These are phyloP conservation scores for Planococcus citri DNA, from an alignment of 1,140 invertebrate species.

Conservation along the genomic window DNA sequence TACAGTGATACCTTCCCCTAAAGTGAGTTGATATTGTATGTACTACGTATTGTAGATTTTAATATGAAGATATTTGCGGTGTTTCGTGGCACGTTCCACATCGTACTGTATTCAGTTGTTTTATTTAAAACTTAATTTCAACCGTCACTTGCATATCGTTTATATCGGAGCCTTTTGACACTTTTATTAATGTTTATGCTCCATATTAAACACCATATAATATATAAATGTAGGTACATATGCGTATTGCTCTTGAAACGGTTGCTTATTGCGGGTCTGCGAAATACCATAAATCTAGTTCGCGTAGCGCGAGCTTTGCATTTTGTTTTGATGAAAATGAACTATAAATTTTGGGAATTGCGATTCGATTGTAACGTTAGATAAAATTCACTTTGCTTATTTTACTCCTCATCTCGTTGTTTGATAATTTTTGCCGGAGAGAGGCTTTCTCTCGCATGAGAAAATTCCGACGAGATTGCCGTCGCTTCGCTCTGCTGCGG, in stretches of 20 bases:
- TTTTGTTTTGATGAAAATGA: neutral
- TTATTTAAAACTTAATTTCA: neutral
- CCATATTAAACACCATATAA: neutral
- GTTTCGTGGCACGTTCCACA: neutral
- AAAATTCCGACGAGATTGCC: too few species aligned
- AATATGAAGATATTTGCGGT: neutral
- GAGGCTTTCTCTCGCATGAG: too few species aligned
- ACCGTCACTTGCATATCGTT: neutral
- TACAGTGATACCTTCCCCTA: constrained; percentile 60
- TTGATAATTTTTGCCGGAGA: too few species aligned
- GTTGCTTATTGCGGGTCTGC: too few species aligned
- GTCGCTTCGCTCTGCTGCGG: too few species aligned
- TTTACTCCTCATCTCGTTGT: neutral
- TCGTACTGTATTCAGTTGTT: too few species aligned
- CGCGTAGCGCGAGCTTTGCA: neutral
- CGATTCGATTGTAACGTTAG: neutral
- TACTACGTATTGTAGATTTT: too few species aligned
- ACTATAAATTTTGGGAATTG: neutral
- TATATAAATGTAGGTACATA: too few species aligned
- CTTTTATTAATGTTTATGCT: neutral
- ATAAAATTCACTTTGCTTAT: neutral
- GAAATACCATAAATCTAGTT: too few species aligned
- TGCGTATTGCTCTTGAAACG: too few species aligned
- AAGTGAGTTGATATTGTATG: constrained; percentile 35
- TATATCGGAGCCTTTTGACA: neutral